A percentile compares a stretch with the other conserved stretches of the same genome.
These are phyloP conservation scores for Botia kubotai DNA, from an alignment of 2,797 vertebrate species.

Conservation along the genomic window DNA sequence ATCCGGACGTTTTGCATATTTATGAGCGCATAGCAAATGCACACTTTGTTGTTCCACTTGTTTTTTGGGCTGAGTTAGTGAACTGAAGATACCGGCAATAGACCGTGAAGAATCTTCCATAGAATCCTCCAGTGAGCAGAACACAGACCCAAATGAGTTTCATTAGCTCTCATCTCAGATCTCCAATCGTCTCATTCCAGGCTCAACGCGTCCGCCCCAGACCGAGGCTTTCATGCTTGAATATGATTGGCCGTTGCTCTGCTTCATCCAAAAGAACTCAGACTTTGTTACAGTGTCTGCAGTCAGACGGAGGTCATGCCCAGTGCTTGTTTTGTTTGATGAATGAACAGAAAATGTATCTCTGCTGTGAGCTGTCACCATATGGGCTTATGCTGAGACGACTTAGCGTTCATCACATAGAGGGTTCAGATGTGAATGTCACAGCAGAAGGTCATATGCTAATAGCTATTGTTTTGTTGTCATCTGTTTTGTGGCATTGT, in stretches of 20 bases:
- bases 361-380: slow-evolving; percentile 39
- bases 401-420: slow-evolving; percentile 28
- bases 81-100: slow-evolving; percentile 27
- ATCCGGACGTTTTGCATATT: slow-evolving; percentile 22
- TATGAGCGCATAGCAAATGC: slow-evolving; percentile 34
- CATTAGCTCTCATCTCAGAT: slow-evolving; percentile 31
- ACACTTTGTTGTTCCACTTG: slow-evolving; percentile 22
- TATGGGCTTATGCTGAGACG: slow-evolving; percentile 39
- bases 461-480: slow-evolving; percentile 36
- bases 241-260: slow-evolving; percentile 2
- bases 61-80: slow-evolving; percentile 17
- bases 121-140: slow-evolving; percentile 16
- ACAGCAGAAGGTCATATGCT: slow-evolving; percentile 51
- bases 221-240: background rate
- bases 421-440: slow-evolving; percentile 36
- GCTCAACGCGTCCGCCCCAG: background rate
- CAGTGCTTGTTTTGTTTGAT: background rate
- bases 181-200: background rate
- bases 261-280: slow-evolving; percentile 11
- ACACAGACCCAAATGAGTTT: slow-evolving; percentile 35
- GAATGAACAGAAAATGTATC: slow-evolving; percentile 40
- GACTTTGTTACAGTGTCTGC: slow-evolving; percentile 11
- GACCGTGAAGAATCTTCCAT: slow-evolving; percentile 34
- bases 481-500: slow-evolving; percentile 26
- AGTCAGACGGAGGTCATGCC: slow-evolving; percentile 19